These are phyloP conservation scores for Corythornis leucogaster DNA, from an alignment of 2,797 vertebrate genomes.

Conservation along the genomic window DNA sequence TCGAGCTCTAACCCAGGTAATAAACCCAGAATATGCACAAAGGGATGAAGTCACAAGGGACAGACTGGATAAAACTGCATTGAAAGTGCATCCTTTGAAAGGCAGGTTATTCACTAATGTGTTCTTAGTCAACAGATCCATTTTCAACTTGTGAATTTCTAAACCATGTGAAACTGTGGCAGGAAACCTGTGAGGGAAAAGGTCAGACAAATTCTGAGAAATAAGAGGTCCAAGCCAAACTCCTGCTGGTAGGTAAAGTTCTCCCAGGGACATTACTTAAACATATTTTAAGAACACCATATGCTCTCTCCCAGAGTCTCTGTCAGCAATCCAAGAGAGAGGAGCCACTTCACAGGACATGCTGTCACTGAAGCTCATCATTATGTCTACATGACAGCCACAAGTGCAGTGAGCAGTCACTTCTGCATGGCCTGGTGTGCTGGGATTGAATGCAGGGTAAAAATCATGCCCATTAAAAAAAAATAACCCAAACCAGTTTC, in stretches of 20 bases:
- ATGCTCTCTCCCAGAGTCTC: conserved; percentile 27
- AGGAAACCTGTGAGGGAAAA: conserved; percentile 26
- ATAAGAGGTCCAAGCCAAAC: conserved; percentile 17
- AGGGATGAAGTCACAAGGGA: neutral
- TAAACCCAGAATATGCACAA: neutral
- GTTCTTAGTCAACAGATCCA: conserved; percentile 21
- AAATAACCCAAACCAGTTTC: neutral
- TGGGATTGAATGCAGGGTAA: neutral
- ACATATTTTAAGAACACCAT: conserved; percentile 60
- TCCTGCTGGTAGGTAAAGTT: conserved; percentile 44
- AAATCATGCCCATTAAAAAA: neutral
- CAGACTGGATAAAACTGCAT: neutral
- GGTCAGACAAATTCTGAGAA: conserved; percentile 34
- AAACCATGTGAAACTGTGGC: conserved; percentile 20
- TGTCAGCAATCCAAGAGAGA: conserved; percentile 2
- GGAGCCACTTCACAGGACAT: neutral
- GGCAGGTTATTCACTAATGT: conserved; percentile 14
- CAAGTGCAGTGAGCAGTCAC: neutral
- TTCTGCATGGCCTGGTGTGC: neutral
- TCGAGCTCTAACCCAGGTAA: conserved; percentile 19
- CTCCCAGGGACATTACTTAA: conserved; percentile 30
- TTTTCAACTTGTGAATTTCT: conserved; percentile 38
- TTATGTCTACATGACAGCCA: neutral
- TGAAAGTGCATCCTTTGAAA: neutral
- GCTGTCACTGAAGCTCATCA: neutral